Conservation (phyloP, 30 jellyfish, hydroid and myxozoan genomes). For the Aurelia sp. region DNA sequence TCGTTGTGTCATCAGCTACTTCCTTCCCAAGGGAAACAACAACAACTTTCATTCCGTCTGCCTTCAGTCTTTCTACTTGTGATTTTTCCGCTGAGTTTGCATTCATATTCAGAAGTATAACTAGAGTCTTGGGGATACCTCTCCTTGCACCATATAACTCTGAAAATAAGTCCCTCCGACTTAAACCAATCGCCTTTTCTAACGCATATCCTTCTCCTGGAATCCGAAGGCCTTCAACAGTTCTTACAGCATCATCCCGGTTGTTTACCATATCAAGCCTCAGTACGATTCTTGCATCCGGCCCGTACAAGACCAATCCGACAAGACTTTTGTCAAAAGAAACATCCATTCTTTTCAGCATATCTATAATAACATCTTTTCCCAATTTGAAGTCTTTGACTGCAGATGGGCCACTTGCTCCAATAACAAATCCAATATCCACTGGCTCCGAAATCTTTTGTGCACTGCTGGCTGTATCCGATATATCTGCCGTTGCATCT, state of each 20-base stretch:
- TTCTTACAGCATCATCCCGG: neutral
- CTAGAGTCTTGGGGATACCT: conserved; percentile 57
- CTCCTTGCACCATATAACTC: conserved; percentile 66
- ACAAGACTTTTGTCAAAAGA: conserved; percentile 30
- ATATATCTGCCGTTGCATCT: conserved; percentile 8
- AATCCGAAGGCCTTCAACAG: neutral
- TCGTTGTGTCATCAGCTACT: conserved; percentile 17
- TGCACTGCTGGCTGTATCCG: conserved; percentile 4
- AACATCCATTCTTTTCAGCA: conserved; percentile 20
- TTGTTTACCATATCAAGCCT: neutral
- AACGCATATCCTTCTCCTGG: conserved; percentile 30
- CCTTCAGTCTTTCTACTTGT: conserved; percentile 19
- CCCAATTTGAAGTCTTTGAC: conserved; percentile 51
- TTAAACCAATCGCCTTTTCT: conserved; percentile 62
- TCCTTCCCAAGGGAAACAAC: conserved; percentile 40
- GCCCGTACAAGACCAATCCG: conserved; percentile 42
- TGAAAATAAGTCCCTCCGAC: conserved; percentile 48
- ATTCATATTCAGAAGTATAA: conserved; percentile 54
- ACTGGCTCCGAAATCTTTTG: conserved; percentile 8
- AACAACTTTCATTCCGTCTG: conserved; percentile 30
- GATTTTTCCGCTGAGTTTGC: neutral
- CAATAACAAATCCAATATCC: conserved; percentile 63
- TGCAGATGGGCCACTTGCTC: conserved; percentile 59
- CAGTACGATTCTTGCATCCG: conserved; percentile 24
- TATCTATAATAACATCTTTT: conserved; percentile 24